Conservation (phyloP, 2,113 vertebrate genomes). For the Nanorana parkeri region DNA sequence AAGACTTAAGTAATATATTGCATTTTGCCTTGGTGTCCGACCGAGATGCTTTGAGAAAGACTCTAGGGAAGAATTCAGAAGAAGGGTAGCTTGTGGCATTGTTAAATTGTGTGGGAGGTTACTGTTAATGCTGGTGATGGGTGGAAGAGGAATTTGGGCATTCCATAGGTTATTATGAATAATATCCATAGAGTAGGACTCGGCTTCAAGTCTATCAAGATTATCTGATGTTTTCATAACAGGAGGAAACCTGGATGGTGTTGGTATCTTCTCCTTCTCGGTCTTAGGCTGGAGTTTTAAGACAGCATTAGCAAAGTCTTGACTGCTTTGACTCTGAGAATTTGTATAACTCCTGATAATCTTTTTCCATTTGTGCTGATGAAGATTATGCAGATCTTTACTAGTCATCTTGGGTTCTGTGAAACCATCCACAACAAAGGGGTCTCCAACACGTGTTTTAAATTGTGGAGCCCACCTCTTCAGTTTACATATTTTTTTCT, state of each 20-base stretch:
- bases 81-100: slow-evolving; percentile 49
- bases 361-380: slow-evolving; percentile 50
- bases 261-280: neutral
- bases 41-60: slow-evolving; percentile 64
- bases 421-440: slow-evolving; percentile 75
- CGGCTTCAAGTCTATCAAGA: neutral
- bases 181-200: slow-evolving; percentile 11
- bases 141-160: slow-evolving; percentile 65
- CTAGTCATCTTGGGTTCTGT: slow-evolving; percentile 71
- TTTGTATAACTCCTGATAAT: slow-evolving; percentile 10
- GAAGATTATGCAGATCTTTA: slow-evolving; percentile 59
- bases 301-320: neutral
- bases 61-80: slow-evolving; percentile 58
- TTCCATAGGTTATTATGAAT: slow-evolving; percentile 55
- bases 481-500: slow-evolving; percentile 56
- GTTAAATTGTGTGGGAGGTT: slow-evolving; percentile 58
- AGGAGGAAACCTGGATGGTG: slow-evolving; percentile 57
- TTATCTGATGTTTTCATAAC: slow-evolving; percentile 44
- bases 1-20: slow-evolving; percentile 70
- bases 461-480: slow-evolving; percentile 35
- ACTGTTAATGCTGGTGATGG: slow-evolving; percentile 57
- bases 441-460: slow-evolving; percentile 67
- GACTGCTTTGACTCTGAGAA: slow-evolving; percentile 37
- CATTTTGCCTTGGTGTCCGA: slow-evolving; percentile 71
- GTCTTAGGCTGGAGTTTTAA: neutral